Percentiles rank a stretch among this genome's conserved stretches.
phyloP scores from a whole-genome alignment of 2,888 invertebrate species.

The Matsumyia berberina region DNA sequence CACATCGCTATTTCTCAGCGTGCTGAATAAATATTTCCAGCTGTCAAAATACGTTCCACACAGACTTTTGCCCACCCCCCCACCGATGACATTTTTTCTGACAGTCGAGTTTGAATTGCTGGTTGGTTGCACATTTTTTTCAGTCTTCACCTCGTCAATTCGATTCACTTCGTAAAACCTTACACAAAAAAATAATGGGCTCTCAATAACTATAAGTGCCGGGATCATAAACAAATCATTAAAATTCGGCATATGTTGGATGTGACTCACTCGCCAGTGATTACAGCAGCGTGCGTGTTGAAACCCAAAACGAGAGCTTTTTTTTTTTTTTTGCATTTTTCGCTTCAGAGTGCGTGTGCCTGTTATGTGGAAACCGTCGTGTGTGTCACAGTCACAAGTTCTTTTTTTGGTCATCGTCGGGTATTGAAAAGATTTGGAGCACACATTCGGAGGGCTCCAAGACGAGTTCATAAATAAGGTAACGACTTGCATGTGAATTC shows the following conservation, averaged over 20 bases:
- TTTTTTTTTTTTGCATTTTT: conserved; percentile 8
- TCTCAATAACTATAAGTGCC: conserved; percentile 13
- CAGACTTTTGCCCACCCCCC: conserved; percentile 11
- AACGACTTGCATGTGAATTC: conserved; percentile 7
- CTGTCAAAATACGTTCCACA: conserved; percentile 54
- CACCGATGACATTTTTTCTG: conserved; percentile 34
- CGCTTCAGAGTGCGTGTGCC: conserved; percentile 51
- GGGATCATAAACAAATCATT: conserved; percentile 19
- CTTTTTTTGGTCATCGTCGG: conserved; percentile 51
- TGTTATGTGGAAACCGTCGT: conserved; percentile 43
- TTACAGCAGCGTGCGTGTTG: conserved; percentile 20
- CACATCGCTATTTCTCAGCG: conserved; percentile 9
- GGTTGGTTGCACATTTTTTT: conserved; percentile 48
- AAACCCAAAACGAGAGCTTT: conserved; percentile 14
- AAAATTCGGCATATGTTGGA: conserved; percentile 12
- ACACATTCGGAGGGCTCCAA: conserved; percentile 10
- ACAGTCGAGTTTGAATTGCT: conserved; percentile 46
- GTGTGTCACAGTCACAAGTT: conserved; percentile 47
- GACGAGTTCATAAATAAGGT: conserved; percentile 26
- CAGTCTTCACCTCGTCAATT: conserved; percentile 8
- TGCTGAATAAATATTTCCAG: conserved; percentile 21
- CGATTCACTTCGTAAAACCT: conserved; percentile 12
- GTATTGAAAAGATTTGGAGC: conserved; percentile 27
- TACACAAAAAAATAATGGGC: conserved; percentile 7
- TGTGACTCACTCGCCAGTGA: conserved; percentile 15